Evolutionary conservation across 2,113 vertebrate species (phyloP).

Genomic region (Hypocryptadius cinnamomeus): DNA sequence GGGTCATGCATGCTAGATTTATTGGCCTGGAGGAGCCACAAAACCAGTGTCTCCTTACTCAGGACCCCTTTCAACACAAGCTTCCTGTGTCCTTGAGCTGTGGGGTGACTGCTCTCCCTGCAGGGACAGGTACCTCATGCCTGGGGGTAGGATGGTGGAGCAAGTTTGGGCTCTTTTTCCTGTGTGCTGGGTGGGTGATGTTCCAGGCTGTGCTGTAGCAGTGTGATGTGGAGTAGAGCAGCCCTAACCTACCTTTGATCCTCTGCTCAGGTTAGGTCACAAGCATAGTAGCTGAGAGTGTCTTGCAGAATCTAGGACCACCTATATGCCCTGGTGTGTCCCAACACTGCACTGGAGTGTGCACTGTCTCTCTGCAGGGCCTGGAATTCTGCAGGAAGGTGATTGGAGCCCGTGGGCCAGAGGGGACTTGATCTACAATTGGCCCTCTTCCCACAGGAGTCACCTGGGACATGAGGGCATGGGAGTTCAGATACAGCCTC

Average conservation of each 20-base stretch:
- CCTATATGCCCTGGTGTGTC: not conserved
- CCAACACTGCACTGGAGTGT: not conserved
- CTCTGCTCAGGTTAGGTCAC: not conserved
- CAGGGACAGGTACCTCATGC: not conserved
- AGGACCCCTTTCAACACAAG: not conserved
- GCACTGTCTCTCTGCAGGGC: not conserved
- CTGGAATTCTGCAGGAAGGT: not conserved
- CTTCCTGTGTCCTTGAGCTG: not conserved
- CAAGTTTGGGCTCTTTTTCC: not conserved
- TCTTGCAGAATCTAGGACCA: not conserved
- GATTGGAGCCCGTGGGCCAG: not conserved
- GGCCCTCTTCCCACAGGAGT: not conserved
- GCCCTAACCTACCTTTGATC: not conserved
- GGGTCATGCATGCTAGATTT: not conserved
- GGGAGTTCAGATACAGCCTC: not conserved
- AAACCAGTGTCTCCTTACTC: not conserved
- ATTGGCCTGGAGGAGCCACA: not conserved
- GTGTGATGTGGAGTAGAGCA: accelerated
- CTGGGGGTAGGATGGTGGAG: not conserved
- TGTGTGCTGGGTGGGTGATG: not conserved
- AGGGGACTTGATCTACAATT: not conserved
- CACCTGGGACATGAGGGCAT: not conserved
- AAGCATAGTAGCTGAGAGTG: not conserved
- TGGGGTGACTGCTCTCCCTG: not conserved
- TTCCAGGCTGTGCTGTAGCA: not conserved